These are phyloP conservation scores for Nasonia giraulti DNA, from an alignment of 1,140 invertebrate genomes.

Conservation along the genomic window DNA sequence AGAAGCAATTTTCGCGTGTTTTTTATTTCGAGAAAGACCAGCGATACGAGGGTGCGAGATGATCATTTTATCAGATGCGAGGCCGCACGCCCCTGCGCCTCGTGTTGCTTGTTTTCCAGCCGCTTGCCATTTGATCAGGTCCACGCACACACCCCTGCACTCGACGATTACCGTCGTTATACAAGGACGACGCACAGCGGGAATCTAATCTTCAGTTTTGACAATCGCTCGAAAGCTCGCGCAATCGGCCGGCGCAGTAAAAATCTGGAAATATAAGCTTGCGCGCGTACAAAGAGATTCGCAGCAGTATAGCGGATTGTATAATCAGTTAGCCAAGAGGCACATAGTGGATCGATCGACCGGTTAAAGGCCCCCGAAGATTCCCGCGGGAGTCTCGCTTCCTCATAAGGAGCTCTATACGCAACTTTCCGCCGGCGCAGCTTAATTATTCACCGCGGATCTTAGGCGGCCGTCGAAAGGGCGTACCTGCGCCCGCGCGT, in stretches of 20 bases:
- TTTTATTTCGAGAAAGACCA: background rate
- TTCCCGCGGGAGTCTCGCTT: conserved; percentile 62
- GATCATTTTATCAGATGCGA: conserved; percentile 73
- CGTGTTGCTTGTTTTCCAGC: conserved; percentile 73
- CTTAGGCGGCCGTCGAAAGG: conserved; percentile 20
- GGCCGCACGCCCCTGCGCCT: conserved; percentile 58
- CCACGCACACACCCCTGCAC: conserved; percentile 45
- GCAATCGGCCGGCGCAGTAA: conserved; percentile 47
- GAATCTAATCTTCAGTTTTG: too few species aligned
- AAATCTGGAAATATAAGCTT: conserved; percentile 17
- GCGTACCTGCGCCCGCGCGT: background rate
- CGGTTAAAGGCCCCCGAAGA: conserved; percentile 63
- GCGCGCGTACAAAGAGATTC: background rate
- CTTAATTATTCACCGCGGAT: conserved; percentile 37
- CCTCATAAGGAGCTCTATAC: background rate
- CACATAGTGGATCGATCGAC: conserved; percentile 67
- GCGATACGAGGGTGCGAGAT: conserved; percentile 50
- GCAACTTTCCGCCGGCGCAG: conserved; percentile 11
- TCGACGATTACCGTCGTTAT: conserved; percentile 4
- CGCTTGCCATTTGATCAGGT: conserved; percentile 74
- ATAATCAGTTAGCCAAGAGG: conserved; percentile 66
- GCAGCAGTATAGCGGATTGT: conserved; percentile 45
- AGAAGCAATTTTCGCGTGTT: too few species aligned
- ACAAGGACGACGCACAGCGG: too few species aligned
- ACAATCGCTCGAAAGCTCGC: too few species aligned